A percentile compares a stretch with the other conserved stretches of the same genome.
Evolutionary conservation across 64 coral and sea anemone genomes (phyloP).

Genomic region (Hydrozoanthus tunicans): DNA sequence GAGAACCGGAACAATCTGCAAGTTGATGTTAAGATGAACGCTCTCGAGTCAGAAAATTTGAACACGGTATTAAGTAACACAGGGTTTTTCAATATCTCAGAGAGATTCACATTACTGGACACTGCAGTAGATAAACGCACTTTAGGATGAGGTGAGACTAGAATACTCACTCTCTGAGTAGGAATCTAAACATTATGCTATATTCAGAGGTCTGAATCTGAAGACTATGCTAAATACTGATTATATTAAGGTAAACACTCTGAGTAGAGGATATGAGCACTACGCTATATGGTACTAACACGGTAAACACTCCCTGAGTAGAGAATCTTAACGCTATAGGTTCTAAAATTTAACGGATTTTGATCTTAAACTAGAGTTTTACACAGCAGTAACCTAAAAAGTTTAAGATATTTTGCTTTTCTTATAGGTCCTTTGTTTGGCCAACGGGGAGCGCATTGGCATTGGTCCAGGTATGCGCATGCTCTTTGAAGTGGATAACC

Average conservation of each 20-base stretch:
- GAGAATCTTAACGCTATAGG: neutral
- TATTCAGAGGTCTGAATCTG: too few species aligned
- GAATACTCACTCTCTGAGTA: too few species aligned
- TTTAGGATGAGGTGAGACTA: too few species aligned
- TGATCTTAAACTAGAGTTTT: neutral
- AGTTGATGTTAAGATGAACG: neutral
- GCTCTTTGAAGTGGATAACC: slow-evolving; percentile 92
- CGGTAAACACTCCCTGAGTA: too few species aligned
- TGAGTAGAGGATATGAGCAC: too few species aligned
- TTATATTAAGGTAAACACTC: neutral
- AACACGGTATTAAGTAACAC: neutral
- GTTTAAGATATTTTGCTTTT: neutral
- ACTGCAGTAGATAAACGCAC: too few species aligned
- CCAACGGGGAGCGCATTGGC: slow-evolving; percentile 92
- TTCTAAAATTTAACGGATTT: neutral
- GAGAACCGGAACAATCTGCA: neutral
- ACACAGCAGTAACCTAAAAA: too few species aligned
- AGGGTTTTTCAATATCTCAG: too few species aligned
- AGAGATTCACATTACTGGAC: too few species aligned
- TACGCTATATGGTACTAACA: too few species aligned
- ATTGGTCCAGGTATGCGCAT: slow-evolving; percentile 88
- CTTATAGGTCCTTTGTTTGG: slow-evolving; percentile 80
- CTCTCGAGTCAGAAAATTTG: neutral
- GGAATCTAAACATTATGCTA: too few species aligned
- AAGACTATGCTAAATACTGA: too few species aligned